These are phyloP conservation scores for Argya squamiceps DNA, from an alignment of 2,797 vertebrate genomes.

Conservation along the genomic window DNA sequence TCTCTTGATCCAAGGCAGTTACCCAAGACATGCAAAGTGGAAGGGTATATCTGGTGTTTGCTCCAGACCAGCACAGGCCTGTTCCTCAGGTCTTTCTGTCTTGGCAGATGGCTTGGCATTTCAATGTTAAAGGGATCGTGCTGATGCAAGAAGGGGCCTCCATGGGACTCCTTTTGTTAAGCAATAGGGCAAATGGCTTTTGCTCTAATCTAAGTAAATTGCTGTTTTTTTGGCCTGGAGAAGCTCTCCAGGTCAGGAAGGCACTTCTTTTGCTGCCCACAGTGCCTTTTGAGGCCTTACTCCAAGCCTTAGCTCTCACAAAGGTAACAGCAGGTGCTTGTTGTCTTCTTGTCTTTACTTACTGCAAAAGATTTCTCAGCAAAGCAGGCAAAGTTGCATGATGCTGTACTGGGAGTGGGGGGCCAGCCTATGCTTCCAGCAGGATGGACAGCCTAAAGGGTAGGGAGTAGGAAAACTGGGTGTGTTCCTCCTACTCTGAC, in stretches of 20 bases:
- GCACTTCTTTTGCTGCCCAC: background rate
- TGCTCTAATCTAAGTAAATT: background rate
- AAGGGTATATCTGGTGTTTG: background rate
- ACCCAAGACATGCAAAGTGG: background rate
- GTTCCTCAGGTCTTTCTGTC: background rate
- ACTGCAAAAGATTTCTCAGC: background rate
- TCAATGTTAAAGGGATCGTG: background rate
- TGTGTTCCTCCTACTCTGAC: background rate
- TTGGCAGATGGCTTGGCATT: background rate
- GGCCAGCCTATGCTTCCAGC: background rate
- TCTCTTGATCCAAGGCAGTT: background rate
- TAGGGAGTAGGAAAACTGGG: background rate
- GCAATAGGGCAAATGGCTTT: background rate
- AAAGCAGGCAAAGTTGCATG: background rate
- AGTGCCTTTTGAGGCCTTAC: background rate
- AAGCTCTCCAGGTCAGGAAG: background rate
- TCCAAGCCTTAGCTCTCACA: background rate
- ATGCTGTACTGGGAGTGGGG: background rate
- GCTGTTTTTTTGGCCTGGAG: background rate
- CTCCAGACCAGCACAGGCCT: background rate
- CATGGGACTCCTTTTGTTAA: background rate
- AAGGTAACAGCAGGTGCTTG: background rate
- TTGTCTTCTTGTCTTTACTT: background rate
- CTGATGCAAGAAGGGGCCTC: background rate
- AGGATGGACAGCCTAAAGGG: background rate